Evolutionary conservation across 1,140 invertebrate species (phyloP).

Genomic region (Platyura marginata): DNA sequence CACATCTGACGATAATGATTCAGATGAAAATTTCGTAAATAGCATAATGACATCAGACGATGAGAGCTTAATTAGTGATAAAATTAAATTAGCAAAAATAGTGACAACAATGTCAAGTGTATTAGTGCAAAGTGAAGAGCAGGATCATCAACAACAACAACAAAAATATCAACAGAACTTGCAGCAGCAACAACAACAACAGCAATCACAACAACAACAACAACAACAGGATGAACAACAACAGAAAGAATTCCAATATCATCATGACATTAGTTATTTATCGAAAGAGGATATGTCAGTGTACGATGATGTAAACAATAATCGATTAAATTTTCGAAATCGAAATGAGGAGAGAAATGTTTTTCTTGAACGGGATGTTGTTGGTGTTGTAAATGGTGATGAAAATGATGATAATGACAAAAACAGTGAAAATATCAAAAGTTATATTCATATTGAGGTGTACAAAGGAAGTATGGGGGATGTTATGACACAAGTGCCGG

Average conservation of each 20-base stretch:
- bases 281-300: slow-evolving; percentile 19
- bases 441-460: not conserved
- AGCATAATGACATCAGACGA: not conserved
- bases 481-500: too few species aligned
- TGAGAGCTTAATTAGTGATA: not conserved
- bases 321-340: slow-evolving; percentile 19
- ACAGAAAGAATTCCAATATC: not conserved
- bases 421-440: not conserved
- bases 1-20: slow-evolving; percentile 5
- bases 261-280: slow-evolving; percentile 12
- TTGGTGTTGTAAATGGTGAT: not conserved
- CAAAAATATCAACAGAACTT: not conserved
- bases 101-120: too few species aligned
- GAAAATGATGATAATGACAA: not conserved
- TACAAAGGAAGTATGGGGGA: too few species aligned
- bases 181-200: slow-evolving; percentile 1
- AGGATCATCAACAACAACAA: slow-evolving; percentile 11
- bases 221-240: slow-evolving; percentile 4
- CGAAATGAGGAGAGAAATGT: slow-evolving; percentile 7
- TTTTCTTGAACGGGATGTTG: not conserved
- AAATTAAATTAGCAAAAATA: too few species aligned
- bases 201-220: slow-evolving; percentile 6
- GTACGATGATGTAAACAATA: slow-evolving; percentile 22
- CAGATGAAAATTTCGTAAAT: not conserved
- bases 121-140: too few species aligned